Evolutionary conservation across 2,797 vertebrate species (phyloP).

Genomic region (Chaenodraco wilsoni): DNA sequence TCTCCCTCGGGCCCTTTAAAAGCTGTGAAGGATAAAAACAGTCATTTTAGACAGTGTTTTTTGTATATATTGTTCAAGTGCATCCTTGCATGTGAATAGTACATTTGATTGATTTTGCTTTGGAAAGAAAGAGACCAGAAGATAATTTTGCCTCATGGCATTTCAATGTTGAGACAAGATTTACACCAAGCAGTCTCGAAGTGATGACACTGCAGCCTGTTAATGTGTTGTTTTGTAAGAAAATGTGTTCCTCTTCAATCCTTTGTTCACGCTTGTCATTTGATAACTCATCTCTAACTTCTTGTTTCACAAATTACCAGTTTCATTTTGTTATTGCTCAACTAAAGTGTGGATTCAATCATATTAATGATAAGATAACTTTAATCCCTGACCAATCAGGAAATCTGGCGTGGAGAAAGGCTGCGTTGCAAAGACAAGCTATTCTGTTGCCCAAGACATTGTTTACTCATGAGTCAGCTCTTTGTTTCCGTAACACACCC

Average conservation of each 20-base stretch:
- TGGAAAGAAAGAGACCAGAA: constrained; percentile 12
- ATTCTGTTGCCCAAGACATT: constrained; percentile 44
- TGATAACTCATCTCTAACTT: constrained; percentile 11
- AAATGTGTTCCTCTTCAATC: no score
- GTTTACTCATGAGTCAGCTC: constrained; percentile 62
- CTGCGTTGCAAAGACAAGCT: constrained; percentile 25
- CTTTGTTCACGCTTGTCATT: no score
- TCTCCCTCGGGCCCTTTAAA: neutral
- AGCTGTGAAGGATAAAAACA: constrained; percentile 1
- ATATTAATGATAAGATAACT: constrained; percentile 16
- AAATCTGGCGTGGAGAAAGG: constrained; percentile 28
- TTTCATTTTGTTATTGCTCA: constrained; percentile 12
- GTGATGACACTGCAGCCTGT: constrained; percentile 13
- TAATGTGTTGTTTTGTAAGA: constrained; percentile 11
- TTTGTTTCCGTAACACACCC: constrained; percentile 51
- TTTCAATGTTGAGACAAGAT: constrained; percentile 11
- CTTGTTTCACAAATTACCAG: constrained; percentile 8
- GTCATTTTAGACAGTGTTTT: neutral
- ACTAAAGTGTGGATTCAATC: constrained; percentile 27
- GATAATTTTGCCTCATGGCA: constrained; percentile 11
- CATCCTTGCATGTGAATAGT: constrained; percentile 8
- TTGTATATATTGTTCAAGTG: constrained; percentile 17
- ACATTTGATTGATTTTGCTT: constrained; percentile 7
- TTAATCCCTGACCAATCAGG: constrained; percentile 27
- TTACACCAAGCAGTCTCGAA: constrained; percentile 6